phyloP scores from a whole-genome alignment of 2,797 vertebrate species.

The Sardinella longiceps region DNA sequence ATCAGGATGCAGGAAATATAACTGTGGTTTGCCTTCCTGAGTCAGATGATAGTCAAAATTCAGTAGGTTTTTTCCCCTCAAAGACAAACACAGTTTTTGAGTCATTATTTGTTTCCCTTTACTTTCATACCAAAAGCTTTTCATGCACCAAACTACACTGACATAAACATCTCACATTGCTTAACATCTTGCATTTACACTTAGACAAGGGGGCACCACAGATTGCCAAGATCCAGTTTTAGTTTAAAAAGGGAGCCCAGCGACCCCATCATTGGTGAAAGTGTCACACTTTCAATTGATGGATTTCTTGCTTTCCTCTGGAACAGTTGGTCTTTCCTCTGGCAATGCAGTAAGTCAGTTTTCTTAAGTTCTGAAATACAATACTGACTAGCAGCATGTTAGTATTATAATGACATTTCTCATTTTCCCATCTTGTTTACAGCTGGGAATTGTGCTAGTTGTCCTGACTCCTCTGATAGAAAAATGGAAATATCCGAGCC shows the following conservation, averaged over 20 bases:
- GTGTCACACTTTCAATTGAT: conserved; percentile 58
- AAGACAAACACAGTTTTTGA: not conserved
- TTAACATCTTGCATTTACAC: conserved; percentile 39
- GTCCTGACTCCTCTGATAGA: conserved; percentile 63
- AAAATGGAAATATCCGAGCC: conserved; percentile 68
- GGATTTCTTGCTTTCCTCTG: conserved; percentile 46
- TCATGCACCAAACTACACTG: not conserved
- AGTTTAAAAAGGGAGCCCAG: conserved; percentile 63
- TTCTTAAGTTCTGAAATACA: too few species aligned
- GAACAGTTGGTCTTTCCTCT: too few species aligned
- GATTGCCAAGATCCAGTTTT: conserved; percentile 40
- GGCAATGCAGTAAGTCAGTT: conserved; percentile 73
- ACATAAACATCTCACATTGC: not conserved
- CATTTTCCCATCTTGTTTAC: conserved; percentile 22
- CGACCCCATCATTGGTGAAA: conserved; percentile 55
- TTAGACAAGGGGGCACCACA: conserved; percentile 58
- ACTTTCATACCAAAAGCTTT: too few species aligned
- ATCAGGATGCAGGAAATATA: conserved; percentile 76
- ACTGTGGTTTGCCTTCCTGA: conserved; percentile 72
- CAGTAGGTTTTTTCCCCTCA: conserved; percentile 51
- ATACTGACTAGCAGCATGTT: not conserved
- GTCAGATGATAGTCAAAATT: conserved; percentile 40
- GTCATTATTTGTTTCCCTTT: not conserved
- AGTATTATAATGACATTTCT: not conserved
- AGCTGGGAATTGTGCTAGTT: conserved; percentile 68